Base-by-base conservation (phyloP, 2,888 invertebrate genomes). In the Cephalotes varians region DNA sequence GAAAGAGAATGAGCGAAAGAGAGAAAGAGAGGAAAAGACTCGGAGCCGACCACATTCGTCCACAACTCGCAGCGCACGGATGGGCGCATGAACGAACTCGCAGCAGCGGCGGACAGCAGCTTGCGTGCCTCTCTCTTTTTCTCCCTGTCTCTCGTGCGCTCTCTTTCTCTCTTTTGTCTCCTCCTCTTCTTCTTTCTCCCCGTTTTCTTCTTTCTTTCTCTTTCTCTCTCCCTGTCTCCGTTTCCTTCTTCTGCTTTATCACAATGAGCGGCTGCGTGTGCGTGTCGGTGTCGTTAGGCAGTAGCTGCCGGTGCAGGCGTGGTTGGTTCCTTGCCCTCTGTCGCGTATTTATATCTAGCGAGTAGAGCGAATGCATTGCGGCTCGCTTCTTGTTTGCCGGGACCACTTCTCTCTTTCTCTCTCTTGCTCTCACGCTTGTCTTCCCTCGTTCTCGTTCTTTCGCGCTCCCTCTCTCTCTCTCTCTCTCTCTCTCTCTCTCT, bases 251-350 rank as follows among this genome's bases (percentile, higher is more conserved):
- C 90, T 81, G 87, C 90, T 90, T 89, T 90, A 90, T 90, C 91
- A 91, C 91, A 91, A 91, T 90, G 91, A 90, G 85, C 85, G 87
- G 71, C 83, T 83, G 85, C 89, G 87, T 86, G 87, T 89, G 87
- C 90, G 91, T 90, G 89, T 85, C 85, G 89, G 90, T 91, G 88
- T 88, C 90, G 90, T 89, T 90, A 91, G 91, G 91, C 91, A 90
- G 91, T 91, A 91, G 91, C 90, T 89, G 91, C 88, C 88, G 90
- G 87, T 91, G 89, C 91, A 91, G 91, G 90, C 90, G 90, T 90
- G 90, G 90, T 90, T 92, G 93, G 93, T 93, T 92, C 93, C 92
- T 93, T 93, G 93, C 93, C 93, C 93, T 93, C 93, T 92, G 92
- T 92, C 91, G 93, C 93, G 92, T 93, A 93, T 93, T 93, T 93